A percentile compares a stretch with the other conserved stretches of the same genome.
phyloP scores from a whole-genome alignment of 2,113 vertebrate genomes.

The Paracanthobrama guichenoti region DNA sequence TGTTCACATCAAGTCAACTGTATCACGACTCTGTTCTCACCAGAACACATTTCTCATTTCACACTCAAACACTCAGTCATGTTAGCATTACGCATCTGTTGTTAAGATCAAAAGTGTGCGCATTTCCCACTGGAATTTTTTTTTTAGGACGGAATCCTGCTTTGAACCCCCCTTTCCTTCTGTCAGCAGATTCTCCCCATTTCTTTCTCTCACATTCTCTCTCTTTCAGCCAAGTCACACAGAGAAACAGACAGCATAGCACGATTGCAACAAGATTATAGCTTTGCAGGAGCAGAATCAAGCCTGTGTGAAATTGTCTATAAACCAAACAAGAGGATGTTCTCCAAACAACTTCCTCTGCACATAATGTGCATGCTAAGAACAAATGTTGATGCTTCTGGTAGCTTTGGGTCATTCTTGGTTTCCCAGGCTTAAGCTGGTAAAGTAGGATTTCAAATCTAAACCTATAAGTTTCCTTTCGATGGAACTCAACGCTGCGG shows the following conservation, averaged over 20 bases:
- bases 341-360: constrained; percentile 28
- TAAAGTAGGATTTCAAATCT: neutral
- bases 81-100: constrained; percentile 26
- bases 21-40: constrained; percentile 27
- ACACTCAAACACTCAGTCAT: constrained; percentile 24
- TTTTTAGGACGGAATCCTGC: constrained; percentile 29
- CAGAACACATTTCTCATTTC: constrained; percentile 30
- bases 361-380: neutral
- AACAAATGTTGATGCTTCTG: constrained; percentile 38
- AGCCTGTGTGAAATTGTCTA: constrained; percentile 41
- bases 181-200: constrained; percentile 42
- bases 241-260: constrained; percentile 33
- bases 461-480: neutral
- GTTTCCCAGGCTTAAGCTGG: neutral
- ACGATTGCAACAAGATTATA: constrained; percentile 40
- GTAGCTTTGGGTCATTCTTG: constrained; percentile 5
- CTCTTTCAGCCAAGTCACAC: constrained; percentile 21
- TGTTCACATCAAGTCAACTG: constrained; percentile 31
- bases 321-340: constrained; percentile 26
- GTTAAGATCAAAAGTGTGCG: constrained; percentile 46
- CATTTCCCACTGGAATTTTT: constrained; percentile 26
- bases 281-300: constrained; percentile 43
- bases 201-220: neutral
- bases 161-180: constrained; percentile 48
- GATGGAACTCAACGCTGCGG: no score